Conservation (phyloP, 1,140 invertebrate genomes). For the Holotrichia oblita region DNA sequence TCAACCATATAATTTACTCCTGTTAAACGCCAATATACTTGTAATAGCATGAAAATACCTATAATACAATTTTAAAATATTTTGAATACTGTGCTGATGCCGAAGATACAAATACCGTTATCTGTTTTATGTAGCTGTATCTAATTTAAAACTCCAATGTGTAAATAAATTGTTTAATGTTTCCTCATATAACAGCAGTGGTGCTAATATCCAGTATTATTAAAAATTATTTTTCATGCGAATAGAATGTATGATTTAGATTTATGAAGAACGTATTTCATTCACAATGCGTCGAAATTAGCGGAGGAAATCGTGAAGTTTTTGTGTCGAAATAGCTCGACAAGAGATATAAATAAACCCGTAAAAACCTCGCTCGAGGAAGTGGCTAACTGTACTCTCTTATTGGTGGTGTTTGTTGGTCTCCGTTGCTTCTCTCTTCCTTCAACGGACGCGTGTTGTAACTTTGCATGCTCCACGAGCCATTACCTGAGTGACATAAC, state of each 20-base stretch:
- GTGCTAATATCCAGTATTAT: too few relatives aligned
- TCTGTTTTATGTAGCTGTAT: too few relatives aligned
- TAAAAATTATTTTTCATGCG: not conserved
- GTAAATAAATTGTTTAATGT: not conserved
- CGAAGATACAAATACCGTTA: too few relatives aligned
- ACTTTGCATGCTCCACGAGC: slow-evolving; percentile 27
- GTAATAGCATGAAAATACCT: too few relatives aligned
- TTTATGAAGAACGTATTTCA: slow-evolving; percentile 11
- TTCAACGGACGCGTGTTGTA: slow-evolving; percentile 28
- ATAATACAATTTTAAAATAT: too few relatives aligned
- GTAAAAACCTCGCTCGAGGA: slow-evolving; percentile 32
- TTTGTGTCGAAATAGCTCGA: slow-evolving; percentile 28
- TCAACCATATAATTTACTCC: too few relatives aligned
- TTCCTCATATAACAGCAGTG: not conserved
- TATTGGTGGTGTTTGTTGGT: slow-evolving; percentile 32
- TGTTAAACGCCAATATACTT: too few relatives aligned
- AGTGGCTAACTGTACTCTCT: slow-evolving; percentile 30
- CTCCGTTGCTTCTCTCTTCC: slow-evolving; percentile 32
- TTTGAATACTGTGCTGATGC: too few relatives aligned
- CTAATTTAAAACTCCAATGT: not conserved
- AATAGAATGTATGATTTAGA: slow-evolving; percentile 1
- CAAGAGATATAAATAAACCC: slow-evolving; percentile 33
- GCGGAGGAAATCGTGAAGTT: too few relatives aligned
- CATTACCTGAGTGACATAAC: slow-evolving; percentile 33
- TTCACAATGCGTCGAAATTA: too few relatives aligned